Conservation (phyloP, 92 coral and sea anemone species). For the Nematostella vectensis region DNA sequence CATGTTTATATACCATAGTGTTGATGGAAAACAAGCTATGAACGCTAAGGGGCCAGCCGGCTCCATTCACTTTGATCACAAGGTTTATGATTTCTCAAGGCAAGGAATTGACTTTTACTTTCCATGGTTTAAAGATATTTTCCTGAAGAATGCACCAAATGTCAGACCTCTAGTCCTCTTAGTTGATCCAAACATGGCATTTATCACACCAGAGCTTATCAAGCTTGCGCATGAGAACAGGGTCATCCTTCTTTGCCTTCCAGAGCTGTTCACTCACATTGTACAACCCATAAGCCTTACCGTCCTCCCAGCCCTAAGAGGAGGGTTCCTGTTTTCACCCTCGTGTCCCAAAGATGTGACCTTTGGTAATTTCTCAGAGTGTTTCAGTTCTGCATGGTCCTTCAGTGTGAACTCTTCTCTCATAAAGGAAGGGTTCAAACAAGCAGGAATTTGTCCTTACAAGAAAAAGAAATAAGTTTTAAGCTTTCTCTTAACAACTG, state of each 20-base stretch:
- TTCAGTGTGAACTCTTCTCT: constrained; percentile 5
- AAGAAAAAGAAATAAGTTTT: too few relatives aligned
- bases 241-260: constrained; percentile 19
- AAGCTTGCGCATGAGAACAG: constrained; percentile 16
- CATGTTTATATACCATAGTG: constrained; percentile 18
- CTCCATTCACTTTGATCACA: constrained; percentile 2
- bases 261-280: constrained; percentile 9
- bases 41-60: constrained; percentile 2
- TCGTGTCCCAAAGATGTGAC: constrained; percentile 4
- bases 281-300: constrained; percentile 16
- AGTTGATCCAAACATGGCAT: constrained; percentile 20
- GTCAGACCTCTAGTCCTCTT: constrained; percentile 12
- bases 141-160: constrained; percentile 15
- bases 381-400: constrained; percentile 24
- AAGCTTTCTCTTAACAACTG: too few relatives aligned
- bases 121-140: constrained; percentile 20
- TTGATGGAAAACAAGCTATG: not conserved
- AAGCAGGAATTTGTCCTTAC: constrained; percentile 20
- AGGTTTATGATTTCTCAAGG: constrained; percentile 15
- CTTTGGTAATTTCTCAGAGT: constrained; percentile 13
- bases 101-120: constrained; percentile 16
- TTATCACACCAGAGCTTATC: constrained; percentile 25
- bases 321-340: constrained; percentile 4
- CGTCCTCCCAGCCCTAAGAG: constrained; percentile 19
- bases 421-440: constrained; percentile 11